These are phyloP conservation scores for Pseudomyrmex gracilis DNA, from an alignment of 1,140 invertebrate species.

Conservation along the genomic window DNA sequence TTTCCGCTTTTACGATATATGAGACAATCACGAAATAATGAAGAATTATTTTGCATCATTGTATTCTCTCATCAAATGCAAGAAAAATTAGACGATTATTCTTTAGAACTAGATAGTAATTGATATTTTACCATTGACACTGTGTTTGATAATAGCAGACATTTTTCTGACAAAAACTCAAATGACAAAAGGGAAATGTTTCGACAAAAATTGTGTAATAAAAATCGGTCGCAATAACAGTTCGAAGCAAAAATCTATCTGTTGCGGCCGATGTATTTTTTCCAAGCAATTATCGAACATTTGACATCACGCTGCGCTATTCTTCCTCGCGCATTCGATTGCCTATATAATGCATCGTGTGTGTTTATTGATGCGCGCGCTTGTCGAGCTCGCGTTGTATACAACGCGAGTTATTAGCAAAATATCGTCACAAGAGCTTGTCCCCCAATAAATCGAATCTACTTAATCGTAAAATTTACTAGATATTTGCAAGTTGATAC, in stretches of 20 bases:
- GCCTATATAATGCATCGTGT: not conserved
- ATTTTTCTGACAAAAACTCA: not conserved
- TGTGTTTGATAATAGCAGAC: not conserved
- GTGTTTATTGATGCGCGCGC: not conserved
- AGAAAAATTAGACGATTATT: not conserved
- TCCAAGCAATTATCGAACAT: conserved; percentile 28
- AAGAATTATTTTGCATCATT: not conserved
- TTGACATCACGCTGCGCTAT: conserved; percentile 1
- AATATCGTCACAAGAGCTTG: conserved; percentile 9
- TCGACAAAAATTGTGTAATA: not conserved
- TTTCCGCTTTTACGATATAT: not conserved
- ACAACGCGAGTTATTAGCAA: not conserved
- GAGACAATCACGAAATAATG: no score
- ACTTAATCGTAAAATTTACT: conserved; percentile 39
- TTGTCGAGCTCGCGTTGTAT: not conserved
- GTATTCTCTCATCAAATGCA: not conserved
- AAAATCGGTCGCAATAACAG: conserved; percentile 6
- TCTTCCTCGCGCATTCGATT: conserved; percentile 19
- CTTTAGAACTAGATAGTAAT: not conserved
- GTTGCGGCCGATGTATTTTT: not conserved
- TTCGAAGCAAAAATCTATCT: not conserved
- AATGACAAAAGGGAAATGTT: not conserved
- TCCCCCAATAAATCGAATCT: conserved; percentile 39
- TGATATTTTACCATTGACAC: not conserved
- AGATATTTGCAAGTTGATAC: conserved; percentile 39